These are phyloP conservation scores for Buteo buteo DNA, from an alignment of 2,113 vertebrate species.

Conservation along the genomic window DNA sequence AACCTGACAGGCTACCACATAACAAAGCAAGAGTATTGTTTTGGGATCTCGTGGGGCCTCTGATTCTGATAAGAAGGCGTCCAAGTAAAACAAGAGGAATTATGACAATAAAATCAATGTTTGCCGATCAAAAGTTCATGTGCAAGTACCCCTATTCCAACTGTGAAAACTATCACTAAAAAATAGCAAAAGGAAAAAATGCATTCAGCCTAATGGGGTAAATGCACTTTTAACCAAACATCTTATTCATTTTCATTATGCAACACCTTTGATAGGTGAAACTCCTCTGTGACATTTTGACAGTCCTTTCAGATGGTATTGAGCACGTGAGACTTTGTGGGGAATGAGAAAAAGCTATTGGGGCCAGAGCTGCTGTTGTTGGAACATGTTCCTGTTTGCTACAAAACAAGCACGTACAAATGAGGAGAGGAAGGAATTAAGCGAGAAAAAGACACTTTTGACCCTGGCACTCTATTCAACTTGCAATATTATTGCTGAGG, in stretches of 20 bases:
- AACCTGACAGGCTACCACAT: not conserved
- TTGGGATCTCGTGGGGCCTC: not conserved
- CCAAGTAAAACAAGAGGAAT: conserved; percentile 24
- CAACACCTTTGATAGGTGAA: not conserved
- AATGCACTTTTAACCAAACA: not conserved
- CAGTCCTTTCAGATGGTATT: not conserved
- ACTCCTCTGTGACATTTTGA: not conserved
- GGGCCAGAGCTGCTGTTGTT: not conserved
- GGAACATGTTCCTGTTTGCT: not conserved
- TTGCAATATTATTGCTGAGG: not conserved
- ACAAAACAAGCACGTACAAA: not conserved
- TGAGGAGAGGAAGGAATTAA: not conserved
- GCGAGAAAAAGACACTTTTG: not conserved
- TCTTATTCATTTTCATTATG: not conserved
- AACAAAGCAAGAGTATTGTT: not conserved
- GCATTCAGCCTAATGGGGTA: not conserved
- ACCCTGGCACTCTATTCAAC: not conserved
- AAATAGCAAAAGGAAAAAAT: not conserved
- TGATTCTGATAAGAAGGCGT: not conserved
- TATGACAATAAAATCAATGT: not conserved
- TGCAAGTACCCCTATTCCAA: not conserved
- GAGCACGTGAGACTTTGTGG: not conserved
- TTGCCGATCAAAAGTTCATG: not conserved
- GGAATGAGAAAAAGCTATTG: not conserved
- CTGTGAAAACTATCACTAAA: not conserved